Percentiles rank a stretch among this genome's conserved stretches.
phyloP scores from a whole-genome alignment of 2,797 vertebrate species.

The Eidolon dupreanum region DNA sequence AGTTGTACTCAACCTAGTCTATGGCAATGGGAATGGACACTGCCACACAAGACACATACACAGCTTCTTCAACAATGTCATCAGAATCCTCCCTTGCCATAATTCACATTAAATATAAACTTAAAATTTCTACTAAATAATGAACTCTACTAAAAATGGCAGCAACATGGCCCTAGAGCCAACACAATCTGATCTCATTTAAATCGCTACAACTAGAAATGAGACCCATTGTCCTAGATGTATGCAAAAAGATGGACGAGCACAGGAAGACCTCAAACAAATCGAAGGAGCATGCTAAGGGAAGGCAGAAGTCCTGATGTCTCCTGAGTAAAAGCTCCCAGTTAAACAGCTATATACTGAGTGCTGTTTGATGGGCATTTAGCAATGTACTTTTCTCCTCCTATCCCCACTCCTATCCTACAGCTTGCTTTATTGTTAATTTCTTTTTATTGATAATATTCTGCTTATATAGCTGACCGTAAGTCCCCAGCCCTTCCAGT shows the following conservation, averaged over 20 bases:
- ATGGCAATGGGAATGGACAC: constrained; percentile 17
- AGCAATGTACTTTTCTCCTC: background rate
- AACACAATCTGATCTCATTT: constrained; percentile 58
- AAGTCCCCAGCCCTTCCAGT: background rate
- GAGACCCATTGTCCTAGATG: background rate
- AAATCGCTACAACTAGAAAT: constrained; percentile 47
- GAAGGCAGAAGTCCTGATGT: background rate
- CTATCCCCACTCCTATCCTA: background rate
- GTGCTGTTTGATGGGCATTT: background rate
- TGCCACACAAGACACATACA: background rate
- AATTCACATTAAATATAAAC: constrained; percentile 63
- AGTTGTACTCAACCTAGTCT: background rate
- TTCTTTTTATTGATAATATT: background rate
- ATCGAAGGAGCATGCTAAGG: background rate
- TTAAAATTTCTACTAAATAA: background rate
- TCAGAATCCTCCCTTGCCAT: constrained; percentile 40
- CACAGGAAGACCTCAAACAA: background rate
- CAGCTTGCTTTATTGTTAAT: background rate
- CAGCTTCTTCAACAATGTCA: constrained; percentile 25
- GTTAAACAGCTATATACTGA: background rate
- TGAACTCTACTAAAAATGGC: constrained; percentile 43
- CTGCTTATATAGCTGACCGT: background rate
- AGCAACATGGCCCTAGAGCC: constrained; percentile 52
- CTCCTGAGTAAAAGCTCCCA: background rate
- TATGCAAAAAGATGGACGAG: background rate